Percentiles rank a stretch among this genome's conserved stretches.
Evolutionary conservation across 2,113 vertebrate species (phyloP).

Genomic region (Phalacrocorax brasilianus): DNA sequence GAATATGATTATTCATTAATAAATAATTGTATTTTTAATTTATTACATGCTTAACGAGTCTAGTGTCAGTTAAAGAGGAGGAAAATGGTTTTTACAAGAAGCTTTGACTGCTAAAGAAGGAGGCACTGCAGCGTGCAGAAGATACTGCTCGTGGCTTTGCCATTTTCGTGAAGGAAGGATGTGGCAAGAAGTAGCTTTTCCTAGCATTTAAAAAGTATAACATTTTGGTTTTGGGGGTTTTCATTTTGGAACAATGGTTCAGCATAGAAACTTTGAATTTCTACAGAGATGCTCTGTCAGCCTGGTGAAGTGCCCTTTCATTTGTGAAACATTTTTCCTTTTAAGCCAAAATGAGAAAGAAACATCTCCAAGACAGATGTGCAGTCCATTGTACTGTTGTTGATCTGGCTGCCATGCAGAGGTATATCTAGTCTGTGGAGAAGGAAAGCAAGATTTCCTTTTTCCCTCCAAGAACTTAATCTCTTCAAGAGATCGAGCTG

Average conservation of each 20-base stretch:
- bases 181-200: neutral
- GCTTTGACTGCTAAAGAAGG: neutral
- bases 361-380: neutral
- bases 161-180: neutral
- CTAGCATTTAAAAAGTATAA: neutral
- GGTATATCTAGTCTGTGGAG: neutral
- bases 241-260: neutral
- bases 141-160: neutral
- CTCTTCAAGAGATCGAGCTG: neutral
- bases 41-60: neutral
- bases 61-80: neutral
- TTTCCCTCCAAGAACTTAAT: neutral
- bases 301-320: neutral
- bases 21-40: neutral
- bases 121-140: neutral
- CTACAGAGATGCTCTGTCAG: neutral
- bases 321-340: neutral
- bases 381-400: rapidly evolving
- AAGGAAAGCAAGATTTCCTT: neutral
- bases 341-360: neutral
- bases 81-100: neutral
- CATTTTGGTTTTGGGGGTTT: neutral
- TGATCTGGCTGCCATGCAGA: neutral
- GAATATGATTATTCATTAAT: neutral
- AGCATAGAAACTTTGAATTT: neutral